phyloP scores from a whole-genome alignment of 1,140 invertebrate species.

The Oreohelix idahoensis region DNA sequence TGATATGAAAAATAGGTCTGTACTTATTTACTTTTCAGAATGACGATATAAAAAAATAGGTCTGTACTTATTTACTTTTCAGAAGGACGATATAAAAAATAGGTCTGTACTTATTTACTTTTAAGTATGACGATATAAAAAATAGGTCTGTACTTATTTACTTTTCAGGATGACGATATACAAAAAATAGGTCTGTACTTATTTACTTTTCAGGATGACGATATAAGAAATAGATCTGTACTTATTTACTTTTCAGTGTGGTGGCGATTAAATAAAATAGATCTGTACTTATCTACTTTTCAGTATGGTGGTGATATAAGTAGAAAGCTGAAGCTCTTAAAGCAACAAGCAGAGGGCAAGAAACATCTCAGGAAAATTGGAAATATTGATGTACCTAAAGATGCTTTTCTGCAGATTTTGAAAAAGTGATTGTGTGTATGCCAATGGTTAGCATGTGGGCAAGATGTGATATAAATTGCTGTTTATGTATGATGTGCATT shows the following conservation, averaged over 20 bases:
- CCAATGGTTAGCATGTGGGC: not conserved
- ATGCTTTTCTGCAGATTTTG: constrained; percentile 94
- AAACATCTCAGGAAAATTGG: constrained; percentile 92
- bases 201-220: too few species aligned
- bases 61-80: too few species aligned
- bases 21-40: not conserved
- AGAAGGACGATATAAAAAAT: too few species aligned
- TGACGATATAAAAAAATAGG: too few species aligned
- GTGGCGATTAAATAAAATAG: not conserved
- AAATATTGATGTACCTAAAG: constrained; percentile 90
- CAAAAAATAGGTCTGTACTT: too few species aligned
- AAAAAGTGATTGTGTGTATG: constrained; percentile 73
- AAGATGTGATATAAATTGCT: too few species aligned
- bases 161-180: too few species aligned
- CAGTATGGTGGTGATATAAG: constrained; percentile 95
- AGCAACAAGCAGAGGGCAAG: constrained; percentile 92
- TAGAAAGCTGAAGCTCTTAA: constrained; percentile 89
- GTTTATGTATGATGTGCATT: too few species aligned
- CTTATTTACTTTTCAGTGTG: not conserved
- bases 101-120: too few species aligned
- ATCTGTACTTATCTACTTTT: constrained; percentile 69
- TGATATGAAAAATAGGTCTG: not conserved
- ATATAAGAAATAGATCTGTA: too few species aligned
- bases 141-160: not conserved
- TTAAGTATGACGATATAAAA: not conserved